A percentile compares a stretch with the other conserved stretches of the same genome.
These are phyloP conservation scores for Tiliqua scincoides DNA, from an alignment of 2,113 vertebrate genomes.

Conservation along the genomic window DNA sequence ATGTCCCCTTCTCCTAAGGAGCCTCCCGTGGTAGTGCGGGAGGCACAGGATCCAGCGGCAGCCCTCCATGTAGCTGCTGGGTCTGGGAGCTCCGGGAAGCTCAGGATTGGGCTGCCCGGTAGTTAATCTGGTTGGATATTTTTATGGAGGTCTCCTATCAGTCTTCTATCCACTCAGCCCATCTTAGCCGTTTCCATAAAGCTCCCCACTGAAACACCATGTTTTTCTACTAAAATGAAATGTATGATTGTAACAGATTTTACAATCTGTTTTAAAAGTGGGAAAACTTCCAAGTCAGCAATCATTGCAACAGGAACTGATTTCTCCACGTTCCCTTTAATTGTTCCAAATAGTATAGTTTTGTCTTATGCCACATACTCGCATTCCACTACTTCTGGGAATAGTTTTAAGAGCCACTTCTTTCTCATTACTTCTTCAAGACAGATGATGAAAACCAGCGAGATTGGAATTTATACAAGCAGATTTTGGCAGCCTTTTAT, in stretches of 20 bases:
- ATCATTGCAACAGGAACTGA: neutral
- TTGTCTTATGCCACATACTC: neutral
- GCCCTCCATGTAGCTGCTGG: too few species aligned
- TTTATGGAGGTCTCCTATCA: neutral
- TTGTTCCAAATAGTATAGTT: constrained; percentile 55
- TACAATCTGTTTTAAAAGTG: neutral
- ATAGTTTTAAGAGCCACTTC: neutral
- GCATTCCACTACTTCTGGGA: neutral
- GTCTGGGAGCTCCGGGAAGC: too few species aligned
- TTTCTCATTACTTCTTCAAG: constrained; percentile 53
- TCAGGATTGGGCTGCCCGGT: too few species aligned
- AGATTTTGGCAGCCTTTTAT: constrained; percentile 43
- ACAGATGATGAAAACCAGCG: constrained; percentile 57
- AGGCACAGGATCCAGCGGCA: too few species aligned
- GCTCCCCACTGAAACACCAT: neutral
- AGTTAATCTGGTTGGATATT: neutral
- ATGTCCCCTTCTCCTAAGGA: too few species aligned
- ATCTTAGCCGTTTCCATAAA: neutral
- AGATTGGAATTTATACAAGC: constrained; percentile 28
- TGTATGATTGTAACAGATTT: neutral
- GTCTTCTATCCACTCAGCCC: neutral
- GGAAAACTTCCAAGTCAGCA: neutral
- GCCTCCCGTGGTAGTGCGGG: too few species aligned
- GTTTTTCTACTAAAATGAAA: neutral
- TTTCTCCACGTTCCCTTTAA: constrained; percentile 60